These are phyloP conservation scores for Polypedilum vanderplanki DNA, from an alignment of 1,140 invertebrate genomes.

Conservation along the genomic window DNA sequence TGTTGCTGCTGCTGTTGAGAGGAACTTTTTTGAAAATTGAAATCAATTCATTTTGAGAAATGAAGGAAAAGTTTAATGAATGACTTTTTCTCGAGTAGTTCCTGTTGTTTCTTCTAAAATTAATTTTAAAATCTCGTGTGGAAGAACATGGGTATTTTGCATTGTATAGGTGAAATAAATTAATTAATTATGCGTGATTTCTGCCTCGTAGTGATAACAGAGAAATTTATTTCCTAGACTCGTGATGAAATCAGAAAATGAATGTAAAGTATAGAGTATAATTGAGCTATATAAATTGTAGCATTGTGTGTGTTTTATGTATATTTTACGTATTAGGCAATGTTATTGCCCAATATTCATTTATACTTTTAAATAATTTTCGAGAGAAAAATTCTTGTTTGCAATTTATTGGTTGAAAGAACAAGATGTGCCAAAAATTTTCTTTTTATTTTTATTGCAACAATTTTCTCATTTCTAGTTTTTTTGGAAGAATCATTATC, in stretches of 20 bases:
- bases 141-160: not conserved
- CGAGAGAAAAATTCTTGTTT: not conserved
- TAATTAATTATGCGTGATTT: no score
- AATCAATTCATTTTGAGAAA: not conserved
- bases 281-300: no score
- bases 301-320: no score
- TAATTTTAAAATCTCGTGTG: no score
- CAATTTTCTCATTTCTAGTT: not conserved
- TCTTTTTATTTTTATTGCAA: not conserved
- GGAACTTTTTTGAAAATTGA: not conserved
- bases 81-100: no score
- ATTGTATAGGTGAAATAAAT: not conserved
- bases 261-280: no score
- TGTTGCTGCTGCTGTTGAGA: no score
- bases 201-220: no score
- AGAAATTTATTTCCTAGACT: no score
- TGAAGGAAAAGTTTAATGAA: no score
- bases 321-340: not conserved
- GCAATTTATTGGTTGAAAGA: not conserved
- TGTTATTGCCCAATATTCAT: not conserved
- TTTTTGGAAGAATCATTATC: constrained; percentile 12
- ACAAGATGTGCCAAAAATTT: not conserved
- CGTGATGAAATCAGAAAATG: no score
- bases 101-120: no score
- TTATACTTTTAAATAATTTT: not conserved